Conservation (phyloP, 92 coral and sea anemone species). For the Actinernus sp. region DNA sequence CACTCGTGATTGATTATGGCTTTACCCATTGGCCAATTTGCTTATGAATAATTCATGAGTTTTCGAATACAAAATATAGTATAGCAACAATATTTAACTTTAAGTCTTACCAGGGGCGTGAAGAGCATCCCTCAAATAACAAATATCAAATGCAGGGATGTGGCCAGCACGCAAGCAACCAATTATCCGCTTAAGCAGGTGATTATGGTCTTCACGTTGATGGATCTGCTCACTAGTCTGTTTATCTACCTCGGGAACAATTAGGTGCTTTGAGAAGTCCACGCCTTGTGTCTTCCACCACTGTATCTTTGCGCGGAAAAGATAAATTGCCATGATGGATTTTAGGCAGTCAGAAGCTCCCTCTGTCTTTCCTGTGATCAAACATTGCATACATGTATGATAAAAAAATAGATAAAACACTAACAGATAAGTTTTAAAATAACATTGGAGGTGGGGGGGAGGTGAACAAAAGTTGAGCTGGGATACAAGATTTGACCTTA, state of each 20-base stretch:
- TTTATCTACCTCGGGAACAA: conserved; percentile 16
- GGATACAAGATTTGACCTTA: too few relatives aligned
- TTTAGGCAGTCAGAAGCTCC: conserved; percentile 29
- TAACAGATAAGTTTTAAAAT: too few relatives aligned
- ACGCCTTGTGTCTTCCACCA: background rate
- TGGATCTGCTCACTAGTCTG: conserved; percentile 22
- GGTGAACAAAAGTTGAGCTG: too few relatives aligned
- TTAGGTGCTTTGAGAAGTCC: conserved; percentile 6
- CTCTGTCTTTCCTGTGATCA: conserved; percentile 47
- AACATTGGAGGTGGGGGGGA: too few relatives aligned
- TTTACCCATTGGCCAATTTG: too few relatives aligned
- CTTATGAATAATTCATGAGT: background rate
- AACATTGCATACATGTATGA: too few relatives aligned
- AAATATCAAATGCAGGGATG: background rate
- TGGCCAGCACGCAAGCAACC: conserved; percentile 13
- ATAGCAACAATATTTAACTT: too few relatives aligned
- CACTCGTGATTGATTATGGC: too few relatives aligned
- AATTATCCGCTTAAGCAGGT: conserved; percentile 18
- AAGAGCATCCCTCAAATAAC: conserved; percentile 2
- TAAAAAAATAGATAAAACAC: too few relatives aligned
- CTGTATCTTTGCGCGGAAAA: conserved; percentile 21
- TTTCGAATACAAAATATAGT: background rate
- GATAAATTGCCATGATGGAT: conserved; percentile 46
- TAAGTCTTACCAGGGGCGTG: conserved; percentile 8
- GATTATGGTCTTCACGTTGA: conserved; percentile 35